Evolutionary conservation across 1,140 invertebrate species (phyloP), one percentile per base, ranked within the genome.

Genomic region (Thaumatotibia leucotreta): DNA sequence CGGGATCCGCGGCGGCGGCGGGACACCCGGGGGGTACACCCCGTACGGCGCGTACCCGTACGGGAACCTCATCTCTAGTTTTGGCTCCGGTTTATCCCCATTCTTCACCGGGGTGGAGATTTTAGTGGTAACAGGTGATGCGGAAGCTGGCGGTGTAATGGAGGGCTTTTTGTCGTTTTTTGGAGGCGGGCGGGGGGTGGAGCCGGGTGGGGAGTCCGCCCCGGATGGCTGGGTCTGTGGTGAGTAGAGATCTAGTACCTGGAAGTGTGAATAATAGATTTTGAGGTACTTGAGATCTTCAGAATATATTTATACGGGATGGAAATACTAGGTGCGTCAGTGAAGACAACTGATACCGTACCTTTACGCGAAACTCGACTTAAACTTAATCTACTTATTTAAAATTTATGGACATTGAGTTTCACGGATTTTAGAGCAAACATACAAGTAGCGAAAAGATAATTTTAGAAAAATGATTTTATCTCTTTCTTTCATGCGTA

Each of bases 181-280:
- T 83, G 84, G 81, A 63, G 65, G 74, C 64, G 85, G 49, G 71
- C 33, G 9, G 67, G 29, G 1, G 79, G 9, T 10, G 74, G 66
- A 1, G 93, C 93, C 35, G 94, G 94, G 89, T 63, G 95, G 95
- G 29, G 94, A 95, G 73, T 95, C 94, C 4, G 92, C 92, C 9
- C 92, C 89, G 10, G 89, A 82, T 4, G 84, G 69, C 65, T 92
- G 92, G 66, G 93, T 92, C 39, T 95, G 93, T 79, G 95, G 93
- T 3, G 95, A 96, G 88, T 97, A 97, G 68, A 97, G 87, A 91
- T 99, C 97, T 73, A 99, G 91, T 14, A 98, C 96, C 92, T 92
- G 76, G 0, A 63, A 82, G 27, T 29, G 6, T 4, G 27, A 71
- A 49, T 23, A 61, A 58, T 49, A n/a, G n/a, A n/a, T n/a, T n/a